Conservation (phyloP, 2,797 vertebrate species). For the Premnoplex brunnescens region DNA sequence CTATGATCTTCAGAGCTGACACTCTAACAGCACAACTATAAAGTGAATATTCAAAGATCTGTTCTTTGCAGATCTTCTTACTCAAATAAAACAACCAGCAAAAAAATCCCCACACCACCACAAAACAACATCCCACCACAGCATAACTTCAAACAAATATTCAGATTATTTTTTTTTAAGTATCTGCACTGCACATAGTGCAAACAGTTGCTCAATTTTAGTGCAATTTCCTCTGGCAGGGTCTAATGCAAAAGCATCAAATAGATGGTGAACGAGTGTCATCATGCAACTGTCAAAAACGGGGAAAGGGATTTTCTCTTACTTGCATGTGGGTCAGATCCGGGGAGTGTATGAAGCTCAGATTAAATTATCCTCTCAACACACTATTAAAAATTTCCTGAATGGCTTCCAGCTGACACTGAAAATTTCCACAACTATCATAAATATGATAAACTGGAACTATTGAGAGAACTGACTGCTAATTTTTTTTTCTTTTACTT, state of each 20-base stretch:
- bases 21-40: neutral
- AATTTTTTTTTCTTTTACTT: neutral
- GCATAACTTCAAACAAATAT: neutral
- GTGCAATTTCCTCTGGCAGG: neutral
- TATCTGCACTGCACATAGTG: neutral
- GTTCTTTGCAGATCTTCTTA: neutral
- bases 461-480: neutral
- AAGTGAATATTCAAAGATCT: neutral
- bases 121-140: neutral
- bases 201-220: neutral
- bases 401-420: slow-evolving; percentile 39
- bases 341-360: neutral
- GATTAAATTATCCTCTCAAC: slow-evolving; percentile 50
- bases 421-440: slow-evolving; percentile 24
- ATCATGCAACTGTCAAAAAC: neutral
- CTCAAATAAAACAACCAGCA: neutral
- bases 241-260: neutral
- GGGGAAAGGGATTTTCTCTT: slow-evolving; percentile 31
- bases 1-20: neutral
- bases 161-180: neutral
- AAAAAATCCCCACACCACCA: neutral
- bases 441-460: neutral
- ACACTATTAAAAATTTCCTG: slow-evolving; percentile 47
- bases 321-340: slow-evolving; percentile 26
- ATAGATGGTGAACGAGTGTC: neutral